Conservation (phyloP, 2,888 invertebrate genomes). For the Drosophila koepferae region DNA sequence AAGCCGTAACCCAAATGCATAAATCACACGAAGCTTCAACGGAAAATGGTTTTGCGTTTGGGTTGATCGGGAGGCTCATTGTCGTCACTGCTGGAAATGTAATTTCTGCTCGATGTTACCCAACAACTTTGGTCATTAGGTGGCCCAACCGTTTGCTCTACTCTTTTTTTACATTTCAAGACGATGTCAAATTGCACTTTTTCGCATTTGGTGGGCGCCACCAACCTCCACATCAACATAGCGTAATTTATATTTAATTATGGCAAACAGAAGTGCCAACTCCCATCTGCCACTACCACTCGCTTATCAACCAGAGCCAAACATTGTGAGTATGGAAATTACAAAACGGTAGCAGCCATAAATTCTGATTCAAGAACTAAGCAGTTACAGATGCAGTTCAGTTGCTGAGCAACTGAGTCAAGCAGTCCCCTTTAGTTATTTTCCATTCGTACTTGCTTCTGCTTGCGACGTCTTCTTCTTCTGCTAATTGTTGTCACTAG, state of each 20-base stretch:
- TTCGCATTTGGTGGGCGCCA: constrained; percentile 49
- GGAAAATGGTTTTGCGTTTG: constrained; percentile 35
- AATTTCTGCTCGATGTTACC: constrained; percentile 32
- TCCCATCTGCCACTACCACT: constrained; percentile 11
- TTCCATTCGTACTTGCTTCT: constrained; percentile 27
- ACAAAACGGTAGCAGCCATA: constrained; percentile 48
- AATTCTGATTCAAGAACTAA: constrained; percentile 42
- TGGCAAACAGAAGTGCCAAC: constrained; percentile 27
- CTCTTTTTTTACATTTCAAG: constrained; percentile 12
- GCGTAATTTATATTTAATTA: constrained; percentile 62
- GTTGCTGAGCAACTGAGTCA: not conserved
- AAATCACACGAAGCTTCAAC: constrained; percentile 64
- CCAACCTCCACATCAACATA: constrained; percentile 55
- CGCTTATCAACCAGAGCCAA: constrained; percentile 50
- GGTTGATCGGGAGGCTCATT: constrained; percentile 32
- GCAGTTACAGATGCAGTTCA: constrained; percentile 1
- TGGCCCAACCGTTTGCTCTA: constrained; percentile 5
- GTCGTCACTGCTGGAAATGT: constrained; percentile 51
- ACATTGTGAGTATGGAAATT: constrained; percentile 53
- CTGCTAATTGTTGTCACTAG: constrained; percentile 47
- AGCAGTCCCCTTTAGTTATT: constrained; percentile 5
- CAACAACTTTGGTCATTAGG: constrained; percentile 68
- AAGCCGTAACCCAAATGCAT: constrained; percentile 69
- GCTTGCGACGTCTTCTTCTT: constrained; percentile 15
- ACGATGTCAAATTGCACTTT: constrained; percentile 55